Base-by-base conservation (phyloP, 2,888 invertebrate species). In the Trachelus stipa region DNA sequence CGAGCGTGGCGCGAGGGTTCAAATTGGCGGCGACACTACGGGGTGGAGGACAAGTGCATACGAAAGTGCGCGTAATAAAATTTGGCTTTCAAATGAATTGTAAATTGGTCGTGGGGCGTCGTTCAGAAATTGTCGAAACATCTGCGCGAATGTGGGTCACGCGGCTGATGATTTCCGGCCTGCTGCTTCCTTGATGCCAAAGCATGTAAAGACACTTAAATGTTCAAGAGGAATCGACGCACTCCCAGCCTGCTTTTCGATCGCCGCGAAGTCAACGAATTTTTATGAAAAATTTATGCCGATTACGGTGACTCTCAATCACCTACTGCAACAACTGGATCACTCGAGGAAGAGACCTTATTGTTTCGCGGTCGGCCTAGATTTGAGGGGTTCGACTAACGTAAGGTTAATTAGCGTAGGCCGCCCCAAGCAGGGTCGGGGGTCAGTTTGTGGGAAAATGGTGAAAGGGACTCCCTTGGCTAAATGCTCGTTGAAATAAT, bases 61-160 rank as follows among this genome's bases (percentile, higher is more conserved):
- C 73, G 73, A 68, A 79, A 74, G 79, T 68, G 73, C 56, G 34
- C 34, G 30, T 73, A 82, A 87, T 85, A 83, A 87, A 86, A 84
- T 82, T 82, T 83, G 82, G 82, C 83, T 82, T 86, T 87, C 85
- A 85, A 88, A 85, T 82, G 83, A 84, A 88, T 88, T 88, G 83
- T 85, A 88, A 88, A 87, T 84, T 84, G 83, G 77, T 79, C 80
- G 71, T 34, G 81, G 79, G 82, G 81, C 79, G 79, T 74, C 71
- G 76, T 35, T 74, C 69, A n/a, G 75, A 79, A 68, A 31, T 31
- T 12, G 71, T 33, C 69, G 73, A 73, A 75, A 77, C 34, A 87
- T 87, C 87, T 87, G 87, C 83, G 77, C 74, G 75, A 81, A 86
- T 86, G 81, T 87, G 85, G 87, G 87, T 87, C 87, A 87, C 71